A percentile compares a stretch with the other conserved stretches of the same genome.
These are phyloP conservation scores for Boloria euphrosyne DNA, from an alignment of 2,888 invertebrate species.

Conservation along the genomic window DNA sequence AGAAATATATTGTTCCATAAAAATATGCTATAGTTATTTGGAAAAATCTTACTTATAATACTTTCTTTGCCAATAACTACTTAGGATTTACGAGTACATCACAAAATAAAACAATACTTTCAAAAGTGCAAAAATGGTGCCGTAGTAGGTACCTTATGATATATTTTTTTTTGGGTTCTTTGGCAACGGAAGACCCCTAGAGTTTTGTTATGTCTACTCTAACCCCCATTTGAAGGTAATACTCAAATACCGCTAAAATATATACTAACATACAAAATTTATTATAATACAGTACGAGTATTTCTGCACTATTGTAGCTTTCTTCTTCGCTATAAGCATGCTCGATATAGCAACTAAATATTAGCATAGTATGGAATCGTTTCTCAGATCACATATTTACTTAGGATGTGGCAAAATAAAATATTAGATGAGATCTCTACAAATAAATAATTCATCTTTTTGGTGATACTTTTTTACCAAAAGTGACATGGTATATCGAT, in stretches of 20 bases:
- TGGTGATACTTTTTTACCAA: background rate
- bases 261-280: too few relatives aligned
- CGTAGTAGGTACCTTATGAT: too few relatives aligned
- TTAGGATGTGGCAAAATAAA: constrained; percentile 19
- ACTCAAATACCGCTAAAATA: too few relatives aligned
- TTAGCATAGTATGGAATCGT: constrained; percentile 5
- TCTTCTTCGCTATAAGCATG: background rate
- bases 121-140: too few relatives aligned
- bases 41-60: background rate
- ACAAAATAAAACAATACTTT: too few relatives aligned
- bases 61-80: background rate
- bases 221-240: too few relatives aligned
- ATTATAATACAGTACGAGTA: too few relatives aligned
- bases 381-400: constrained; percentile 13
- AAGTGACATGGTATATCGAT: background rate
- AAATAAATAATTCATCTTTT: constrained; percentile 12
- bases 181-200: too few relatives aligned
- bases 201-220: too few relatives aligned
- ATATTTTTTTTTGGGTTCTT: too few relatives aligned
- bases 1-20: constrained; percentile 23
- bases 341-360: constrained; percentile 14
- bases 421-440: background rate
- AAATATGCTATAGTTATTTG: constrained; percentile 1
- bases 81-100: background rate
- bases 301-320: background rate